Evolutionary conservation across 1,140 invertebrate genomes (phyloP).

Genomic region (Chionoecetes opilio): DNA sequence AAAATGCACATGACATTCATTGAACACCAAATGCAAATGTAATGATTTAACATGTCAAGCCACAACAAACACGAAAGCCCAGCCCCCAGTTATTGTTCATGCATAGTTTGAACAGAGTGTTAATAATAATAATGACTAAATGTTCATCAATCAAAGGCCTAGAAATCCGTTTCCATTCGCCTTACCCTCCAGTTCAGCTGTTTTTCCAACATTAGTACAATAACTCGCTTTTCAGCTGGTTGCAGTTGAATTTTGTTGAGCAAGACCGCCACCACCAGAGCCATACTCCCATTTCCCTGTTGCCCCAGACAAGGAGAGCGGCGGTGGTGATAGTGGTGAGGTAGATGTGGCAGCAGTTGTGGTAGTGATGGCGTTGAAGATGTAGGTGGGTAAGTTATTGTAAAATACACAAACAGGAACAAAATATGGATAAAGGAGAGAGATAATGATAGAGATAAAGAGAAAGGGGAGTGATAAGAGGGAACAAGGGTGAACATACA

Average conservation of each 20-base stretch:
- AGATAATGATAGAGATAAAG: not conserved
- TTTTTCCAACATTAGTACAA: slow-evolving; percentile 89
- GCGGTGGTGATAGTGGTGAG: not conserved
- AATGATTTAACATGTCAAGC: no score
- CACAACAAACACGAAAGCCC: not conserved
- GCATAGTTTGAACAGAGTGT: not conserved
- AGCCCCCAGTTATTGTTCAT: slow-evolving; percentile 4
- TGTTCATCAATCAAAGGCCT: slow-evolving; percentile 35
- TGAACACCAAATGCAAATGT: no score
- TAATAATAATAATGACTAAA: not conserved
- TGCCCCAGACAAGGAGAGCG: slow-evolving; percentile 34
- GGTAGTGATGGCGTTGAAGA: not conserved
- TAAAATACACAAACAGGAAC: not conserved
- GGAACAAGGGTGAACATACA: not conserved
- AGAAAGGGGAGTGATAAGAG: not conserved
- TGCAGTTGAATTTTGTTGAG: slow-evolving; percentile 87
- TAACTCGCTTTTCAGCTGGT: slow-evolving; percentile 88
- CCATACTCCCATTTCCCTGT: slow-evolving; percentile 88
- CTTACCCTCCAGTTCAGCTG: slow-evolving; percentile 87
- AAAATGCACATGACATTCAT: no score
- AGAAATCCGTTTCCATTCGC: slow-evolving; percentile 44
- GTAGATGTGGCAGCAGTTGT: slow-evolving; percentile 47
- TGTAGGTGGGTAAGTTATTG: not conserved
- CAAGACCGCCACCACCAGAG: slow-evolving; percentile 87
- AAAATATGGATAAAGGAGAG: not conserved